Evolutionary conservation across 2,797 vertebrate species (phyloP), one percentile per base, ranked within the genome.

Genomic region (Anomalospiza imberbis): DNA sequence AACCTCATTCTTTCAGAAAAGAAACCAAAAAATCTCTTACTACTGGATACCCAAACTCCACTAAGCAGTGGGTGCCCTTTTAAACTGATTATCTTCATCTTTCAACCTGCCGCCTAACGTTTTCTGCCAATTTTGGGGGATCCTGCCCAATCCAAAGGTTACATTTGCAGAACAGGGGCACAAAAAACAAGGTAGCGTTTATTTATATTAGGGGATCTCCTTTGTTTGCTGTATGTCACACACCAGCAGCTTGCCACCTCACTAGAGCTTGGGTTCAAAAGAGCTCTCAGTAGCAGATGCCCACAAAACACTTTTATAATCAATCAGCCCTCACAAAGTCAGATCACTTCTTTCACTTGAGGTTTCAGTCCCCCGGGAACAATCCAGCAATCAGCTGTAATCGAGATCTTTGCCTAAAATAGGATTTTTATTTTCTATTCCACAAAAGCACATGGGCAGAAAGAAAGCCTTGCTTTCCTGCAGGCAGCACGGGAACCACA

Each of bases 71-170:
- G 10, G 12, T 81, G 40, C 24, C 55, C 71, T 91, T 89, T 91
- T 67, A 90, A 80, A 80, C 29, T 17, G 38, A 71, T 77, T 85
- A 85, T 7, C 54, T 48, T 65, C 4, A 51, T 58, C 70, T 92
- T 91, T 85, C 54, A 92, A 86, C 54, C 79, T 53, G 47, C 71
- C 22, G 7, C 86, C 17, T 18, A 5, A 63, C 73, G 34, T 45
- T 75, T 76, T 38, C 68, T 82, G 93, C 88, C 92, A 77, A 12
- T 50, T 85, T 89, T 55, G 9, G 28, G n/a, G 65, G 78, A 85
- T 82, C 26, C 45, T 78, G 62, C 76, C 79, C 76, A 48, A 86
- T 92, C 61, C 90, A 96, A 97, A 97, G 95, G 93, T 94, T 80
- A 68, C 12, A 21, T 94, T 97, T 97, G 65, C 94, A 84, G 75